A percentile compares a stretch with the other conserved stretches of the same genome.
Conservation (phyloP, 2,113 vertebrate species). For the Myiopsitta monachus region DNA sequence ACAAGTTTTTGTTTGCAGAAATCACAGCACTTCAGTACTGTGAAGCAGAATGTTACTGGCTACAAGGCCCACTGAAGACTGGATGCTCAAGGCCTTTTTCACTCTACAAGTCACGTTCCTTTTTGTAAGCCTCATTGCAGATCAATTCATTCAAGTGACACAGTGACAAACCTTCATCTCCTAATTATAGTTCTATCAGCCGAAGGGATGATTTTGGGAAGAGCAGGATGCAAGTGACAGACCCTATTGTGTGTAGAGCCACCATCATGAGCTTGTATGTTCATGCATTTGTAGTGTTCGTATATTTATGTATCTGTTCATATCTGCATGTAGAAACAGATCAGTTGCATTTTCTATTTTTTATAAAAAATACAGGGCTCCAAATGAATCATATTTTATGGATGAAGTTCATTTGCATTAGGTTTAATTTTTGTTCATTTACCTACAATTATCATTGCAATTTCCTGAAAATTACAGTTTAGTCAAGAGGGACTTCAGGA, state of each 20-base stretch:
- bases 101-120: not conserved
- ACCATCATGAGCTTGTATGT: not conserved
- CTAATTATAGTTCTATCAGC: conserved; percentile 16
- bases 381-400: conserved; percentile 17
- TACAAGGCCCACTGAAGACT: not conserved
- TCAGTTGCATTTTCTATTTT: not conserved
- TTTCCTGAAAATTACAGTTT: conserved; percentile 61
- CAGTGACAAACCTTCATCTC: not conserved
- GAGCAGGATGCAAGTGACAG: not conserved
- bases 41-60: not conserved
- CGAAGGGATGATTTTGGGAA: not conserved
- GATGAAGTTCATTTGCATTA: conserved; percentile 43
- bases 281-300: not conserved
- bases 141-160: conserved; percentile 4
- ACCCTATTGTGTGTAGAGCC: not conserved
- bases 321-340: not conserved
- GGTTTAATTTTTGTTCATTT: conserved; percentile 31
- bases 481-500: conserved; percentile 40
- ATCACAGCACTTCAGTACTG: not conserved
- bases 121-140: not conserved
- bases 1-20: not conserved
- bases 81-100: not conserved
- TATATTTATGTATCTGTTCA: not conserved
- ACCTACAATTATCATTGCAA: conserved; percentile 38
- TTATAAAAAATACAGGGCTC: not conserved